Evolutionary conservation across 2,113 vertebrate genomes (phyloP), one percentile per base, ranked within the genome.

Genomic region (Lucifuga dentata): DNA sequence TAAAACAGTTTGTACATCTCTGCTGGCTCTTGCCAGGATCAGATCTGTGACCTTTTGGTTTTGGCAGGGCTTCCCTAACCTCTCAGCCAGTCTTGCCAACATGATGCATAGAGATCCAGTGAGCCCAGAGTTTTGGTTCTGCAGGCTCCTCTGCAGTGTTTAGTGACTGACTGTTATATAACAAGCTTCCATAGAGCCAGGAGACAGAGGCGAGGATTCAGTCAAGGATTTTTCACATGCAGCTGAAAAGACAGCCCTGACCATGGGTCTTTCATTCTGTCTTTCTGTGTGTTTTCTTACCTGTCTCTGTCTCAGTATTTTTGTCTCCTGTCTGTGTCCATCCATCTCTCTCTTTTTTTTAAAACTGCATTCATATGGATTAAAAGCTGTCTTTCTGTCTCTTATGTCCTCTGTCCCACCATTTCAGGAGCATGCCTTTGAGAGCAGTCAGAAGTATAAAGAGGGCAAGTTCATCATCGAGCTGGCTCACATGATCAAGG

Each of bases 391-490:
- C 51, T 33, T 17, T 61, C 21, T 56, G 1, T 49, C 29, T 69
- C 74, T 51, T 17, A 56, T 81, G 66, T 68, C 44, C 67, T 74
- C 43, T 74, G 45, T 49, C 60, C 4, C 44, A 20, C 53, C 78
- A 70, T 75, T 29, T 61, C 29, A 99, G 98, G 98, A 99, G 89
- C 97, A 99, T 20, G 98, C 98, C 73, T 99, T 99, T 84, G 98
- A 99, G 93, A 99, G 96, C 96, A 99, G 97, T 92, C 98, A 99
- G 94, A 99, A 99, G 91, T 99, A 99, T 90, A 99, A 99, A 93
- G 98, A 99, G 94, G 98, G 98, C 88, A 99, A 99, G 92, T 99
- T 98, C 95, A 99, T 99, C 94, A 99, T 99, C 86, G 98, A 99
- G 91, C 93, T 99, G 90, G 97, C 98, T 79, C 98, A 99, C 94